Evolutionary conservation across 2,888 invertebrate species (phyloP).

Genomic region (Tetanocera ferruginea): DNA sequence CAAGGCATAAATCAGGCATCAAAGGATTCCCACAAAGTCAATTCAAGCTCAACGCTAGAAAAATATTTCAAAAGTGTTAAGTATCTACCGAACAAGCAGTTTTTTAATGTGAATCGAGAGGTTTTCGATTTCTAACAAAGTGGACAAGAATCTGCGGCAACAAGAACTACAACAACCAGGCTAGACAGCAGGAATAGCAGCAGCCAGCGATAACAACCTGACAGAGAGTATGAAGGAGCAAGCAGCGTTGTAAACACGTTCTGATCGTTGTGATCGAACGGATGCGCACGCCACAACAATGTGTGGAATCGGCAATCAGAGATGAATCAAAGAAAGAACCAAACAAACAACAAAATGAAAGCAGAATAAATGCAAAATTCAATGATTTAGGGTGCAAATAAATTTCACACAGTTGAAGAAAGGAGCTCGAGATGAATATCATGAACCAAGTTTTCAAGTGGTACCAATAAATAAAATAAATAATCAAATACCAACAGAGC

Average conservation of each 20-base stretch:
- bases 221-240: slow-evolving; percentile 8
- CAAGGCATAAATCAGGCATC: slow-evolving; percentile 20
- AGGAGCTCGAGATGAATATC: neutral
- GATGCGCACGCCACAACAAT: slow-evolving; percentile 13
- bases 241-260: slow-evolving; percentile 23
- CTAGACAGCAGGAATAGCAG: neutral
- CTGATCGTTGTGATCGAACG: slow-evolving; percentile 15
- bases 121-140: neutral
- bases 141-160: neutral
- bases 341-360: neutral
- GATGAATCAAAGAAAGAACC: slow-evolving; percentile 10
- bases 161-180: neutral
- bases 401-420: slow-evolving; percentile 27
- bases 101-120: slow-evolving; percentile 7
- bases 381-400: slow-evolving; percentile 26
- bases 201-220: slow-evolving; percentile 9
- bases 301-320: neutral
- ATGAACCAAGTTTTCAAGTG: too few species aligned
- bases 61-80: slow-evolving; percentile 27
- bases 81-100: slow-evolving; percentile 29
- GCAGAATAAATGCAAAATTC: slow-evolving; percentile 25
- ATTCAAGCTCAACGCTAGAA: neutral
- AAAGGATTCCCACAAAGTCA: slow-evolving; percentile 29
- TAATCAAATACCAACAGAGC: neutral
- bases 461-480: too few species aligned